These are phyloP conservation scores for Pyrrhosoma nymphula DNA, from an alignment of 2,888 invertebrate genomes.

Conservation along the genomic window DNA sequence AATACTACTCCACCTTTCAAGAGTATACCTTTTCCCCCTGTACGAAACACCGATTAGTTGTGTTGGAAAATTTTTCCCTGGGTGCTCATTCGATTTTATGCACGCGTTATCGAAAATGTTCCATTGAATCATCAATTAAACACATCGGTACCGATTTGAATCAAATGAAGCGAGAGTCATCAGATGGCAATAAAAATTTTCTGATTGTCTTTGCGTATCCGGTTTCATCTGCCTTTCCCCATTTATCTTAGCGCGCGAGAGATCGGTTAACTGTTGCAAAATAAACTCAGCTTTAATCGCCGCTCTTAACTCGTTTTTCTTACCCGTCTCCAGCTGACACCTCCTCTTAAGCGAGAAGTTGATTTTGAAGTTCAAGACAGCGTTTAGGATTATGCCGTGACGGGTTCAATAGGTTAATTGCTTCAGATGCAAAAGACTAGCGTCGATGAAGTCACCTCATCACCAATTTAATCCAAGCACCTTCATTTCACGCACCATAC, in stretches of 20 bases:
- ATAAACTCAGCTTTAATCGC: neutral
- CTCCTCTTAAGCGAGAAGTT: neutral
- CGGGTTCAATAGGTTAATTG: neutral
- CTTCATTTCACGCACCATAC: neutral
- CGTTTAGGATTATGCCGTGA: neutral
- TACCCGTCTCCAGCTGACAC: neutral
- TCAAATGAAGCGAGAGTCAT: too few relatives aligned
- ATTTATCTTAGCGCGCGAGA: neutral
- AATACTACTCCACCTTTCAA: too few relatives aligned
- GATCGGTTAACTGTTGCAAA: neutral
- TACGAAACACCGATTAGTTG: too few relatives aligned
- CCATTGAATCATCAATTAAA: too few relatives aligned
- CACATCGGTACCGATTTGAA: too few relatives aligned
- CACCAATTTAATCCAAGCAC: neutral
- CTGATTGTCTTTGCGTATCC: too few relatives aligned
- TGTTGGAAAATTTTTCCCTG: too few relatives aligned
- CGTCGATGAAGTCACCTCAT: neutral
- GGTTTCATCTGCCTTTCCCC: too few relatives aligned
- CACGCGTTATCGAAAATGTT: too few relatives aligned
- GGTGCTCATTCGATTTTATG: too few relatives aligned
- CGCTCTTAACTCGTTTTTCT: neutral
- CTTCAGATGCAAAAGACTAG: neutral
- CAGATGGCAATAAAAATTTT: too few relatives aligned
- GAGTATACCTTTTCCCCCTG: too few relatives aligned
- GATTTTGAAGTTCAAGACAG: neutral